Percentiles rank a stretch among this genome's conserved stretches.
Evolutionary conservation across 2,113 vertebrate species (phyloP).

Genomic region (Spizaetus ornatus): DNA sequence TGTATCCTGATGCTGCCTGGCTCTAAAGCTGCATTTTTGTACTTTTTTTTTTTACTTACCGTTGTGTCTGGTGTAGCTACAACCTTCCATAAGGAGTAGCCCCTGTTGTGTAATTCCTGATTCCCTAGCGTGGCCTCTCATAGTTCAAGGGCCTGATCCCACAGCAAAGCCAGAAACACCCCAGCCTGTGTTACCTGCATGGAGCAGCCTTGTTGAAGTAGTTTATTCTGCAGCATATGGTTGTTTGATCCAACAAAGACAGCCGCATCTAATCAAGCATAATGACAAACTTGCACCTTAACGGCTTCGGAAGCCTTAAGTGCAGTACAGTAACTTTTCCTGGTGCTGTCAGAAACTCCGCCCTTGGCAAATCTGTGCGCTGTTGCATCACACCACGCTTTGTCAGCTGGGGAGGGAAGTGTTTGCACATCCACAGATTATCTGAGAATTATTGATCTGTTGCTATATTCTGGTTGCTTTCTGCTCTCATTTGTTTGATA

Average conservation of each 20-base stretch:
- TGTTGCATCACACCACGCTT: too few relatives aligned
- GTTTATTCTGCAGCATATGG: not conserved
- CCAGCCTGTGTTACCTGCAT: not conserved
- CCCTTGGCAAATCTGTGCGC: not conserved
- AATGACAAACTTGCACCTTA: too few relatives aligned
- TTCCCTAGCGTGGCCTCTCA: not conserved
- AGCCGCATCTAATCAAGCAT: too few relatives aligned
- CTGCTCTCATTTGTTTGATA: not conserved
- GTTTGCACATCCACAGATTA: not conserved
- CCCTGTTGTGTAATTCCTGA: fast-evolving
- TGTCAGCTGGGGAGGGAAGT: not conserved
- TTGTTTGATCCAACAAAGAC: not conserved
- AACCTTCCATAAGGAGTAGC: not conserved
- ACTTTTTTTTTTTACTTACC: not conserved
- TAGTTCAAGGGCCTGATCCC: not conserved
- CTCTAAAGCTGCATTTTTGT: not conserved
- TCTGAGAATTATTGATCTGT: not conserved
- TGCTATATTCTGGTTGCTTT: not conserved
- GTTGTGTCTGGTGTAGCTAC: not conserved
- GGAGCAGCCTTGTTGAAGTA: not conserved
- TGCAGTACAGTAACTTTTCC: not conserved
- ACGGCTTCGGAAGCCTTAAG: fast-evolving
- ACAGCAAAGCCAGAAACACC: not conserved
- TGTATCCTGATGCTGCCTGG: not conserved
- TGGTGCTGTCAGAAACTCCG: not conserved